Base-by-base conservation (phyloP, 2,888 invertebrate species). In the Ypsolopha sequella region DNA sequence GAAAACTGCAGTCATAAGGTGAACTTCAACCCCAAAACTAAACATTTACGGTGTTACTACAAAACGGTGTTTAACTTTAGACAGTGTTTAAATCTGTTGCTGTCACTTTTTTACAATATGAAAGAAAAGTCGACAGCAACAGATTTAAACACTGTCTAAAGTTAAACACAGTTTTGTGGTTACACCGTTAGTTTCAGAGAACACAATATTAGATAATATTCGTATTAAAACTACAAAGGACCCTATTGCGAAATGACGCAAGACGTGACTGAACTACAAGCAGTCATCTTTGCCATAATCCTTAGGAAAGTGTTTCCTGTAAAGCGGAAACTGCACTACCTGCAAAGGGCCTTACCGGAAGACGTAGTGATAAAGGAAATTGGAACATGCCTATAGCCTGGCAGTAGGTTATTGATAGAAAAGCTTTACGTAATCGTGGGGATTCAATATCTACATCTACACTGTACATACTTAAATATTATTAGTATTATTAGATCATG, bases 371-470 rank as follows among this genome's bases (percentile, higher is more conserved):
- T 24, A 24, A 24, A 24, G 65, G 60, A 66, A 62, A 66, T 65
- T 65, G 57, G 60, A 57, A 65, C 56, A 55, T 52, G 41, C 51
- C 55, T 55, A 58, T 59, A 57, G 59, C 61, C 58, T 47, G 43
- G 47, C 39, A 50, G n/a, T n/a, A n/a, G 36, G 43, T 52, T 51
- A 51, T 54, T 50, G 41, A 51, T 51, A 50, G 47, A n/a, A 51
- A 41, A 36, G 38, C 36, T n/a, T 38, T 39, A 48, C 48, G 46
- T 47, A 50, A 38, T 48, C 36, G 11, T 36, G 41, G 38, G n/a
- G 38, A 38, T 24, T 24, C 24, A 24, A 24, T 24, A 24, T 4
- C 24, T 4, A 24, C 24, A 3, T 24, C 24, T 24, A 38, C 38
- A 38, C 38, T 38, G 2, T 24, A 24, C 24, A n/a, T n/a, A n/a